These are phyloP conservation scores for Pristionchus maxplancki DNA, from an alignment of 2,888 invertebrate genomes.

Conservation along the genomic window DNA sequence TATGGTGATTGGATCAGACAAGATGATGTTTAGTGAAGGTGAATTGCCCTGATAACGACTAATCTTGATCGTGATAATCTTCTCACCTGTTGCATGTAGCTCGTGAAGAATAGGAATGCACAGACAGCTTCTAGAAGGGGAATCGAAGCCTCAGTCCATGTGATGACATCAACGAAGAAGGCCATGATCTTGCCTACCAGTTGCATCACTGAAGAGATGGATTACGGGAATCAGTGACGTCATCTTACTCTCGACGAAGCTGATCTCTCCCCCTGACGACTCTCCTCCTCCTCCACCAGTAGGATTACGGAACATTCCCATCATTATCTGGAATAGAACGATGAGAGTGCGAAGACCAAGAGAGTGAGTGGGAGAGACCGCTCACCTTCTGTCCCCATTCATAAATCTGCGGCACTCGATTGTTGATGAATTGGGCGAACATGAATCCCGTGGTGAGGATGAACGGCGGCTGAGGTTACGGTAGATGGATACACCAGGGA, in stretches of 20 bases:
- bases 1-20: neutral
- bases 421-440: slow-evolving; percentile 1
- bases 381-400: neutral
- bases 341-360: no score
- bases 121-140: neutral
- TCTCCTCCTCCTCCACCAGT: neutral
- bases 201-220: neutral
- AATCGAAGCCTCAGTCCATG: slow-evolving; percentile 19
- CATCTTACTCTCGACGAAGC: neutral
- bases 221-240: no score
- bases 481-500: neutral
- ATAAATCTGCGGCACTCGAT: neutral
- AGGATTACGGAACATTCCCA: slow-evolving; percentile 17
- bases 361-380: neutral
- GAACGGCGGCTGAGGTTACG: slow-evolving; percentile 24
- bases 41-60: no score
- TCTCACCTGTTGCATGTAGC: slow-evolving; percentile 26
- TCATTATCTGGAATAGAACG: neutral
- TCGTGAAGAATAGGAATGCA: neutral
- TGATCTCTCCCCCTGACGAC: neutral
- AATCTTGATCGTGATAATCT: no score
- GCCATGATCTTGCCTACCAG: neutral
- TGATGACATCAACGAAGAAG: slow-evolving; percentile 16
- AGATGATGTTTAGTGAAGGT: no score
- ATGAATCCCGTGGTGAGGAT: slow-evolving; percentile 29